Evolutionary conservation across 1,140 invertebrate genomes (phyloP), one percentile per base, ranked within the genome.

Genomic region (Mactra quadrangularis): DNA sequence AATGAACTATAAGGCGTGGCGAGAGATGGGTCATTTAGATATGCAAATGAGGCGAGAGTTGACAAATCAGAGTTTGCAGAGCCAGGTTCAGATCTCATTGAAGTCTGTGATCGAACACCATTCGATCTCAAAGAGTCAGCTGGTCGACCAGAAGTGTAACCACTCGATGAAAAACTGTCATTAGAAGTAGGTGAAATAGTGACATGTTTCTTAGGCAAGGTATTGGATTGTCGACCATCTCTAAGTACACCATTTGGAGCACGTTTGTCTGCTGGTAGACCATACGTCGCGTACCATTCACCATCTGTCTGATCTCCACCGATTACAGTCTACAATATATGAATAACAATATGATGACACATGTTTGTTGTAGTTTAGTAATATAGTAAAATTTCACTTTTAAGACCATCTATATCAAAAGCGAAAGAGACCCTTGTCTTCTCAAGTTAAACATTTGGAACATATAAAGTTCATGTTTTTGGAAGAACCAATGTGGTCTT

Each of bases 1-100:
- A 86, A 41, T 52, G 87, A 83, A 38, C 83, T 86, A 35, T 86
- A 86, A 13, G 87, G 85, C 15, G 83, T 85, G n/a, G 83, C 82
- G 45, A 85, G 76, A 4, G 55, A 52, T 0, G 85, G 72, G 31
- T 85, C 66, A 57, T 55, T 57, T 27, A 81, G 35, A 68, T 81
- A 81, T 50, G 64, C 64, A 71, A 84, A 71, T 72, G 71, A 52
- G 27, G 66, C 41, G 78, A 84, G 27, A 29, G 72, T 82, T 64
- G 71, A 66, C 70, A 74, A 64, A 38, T 66, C 70, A 15, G 70
- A 82, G 4, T 45, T 35, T 7, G 60, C 71, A 41, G 79, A 82
- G 22, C 70, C 52, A 3, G 79, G 79, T 19, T 55, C 71, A n/a
- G 79, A 82, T 55, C 64, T 52, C 7, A 31, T 29, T 22, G 55